Evolutionary conservation across 2,113 vertebrate species (phyloP), one percentile per base, ranked within the genome.

Genomic region (Leiothrix lutea): DNA sequence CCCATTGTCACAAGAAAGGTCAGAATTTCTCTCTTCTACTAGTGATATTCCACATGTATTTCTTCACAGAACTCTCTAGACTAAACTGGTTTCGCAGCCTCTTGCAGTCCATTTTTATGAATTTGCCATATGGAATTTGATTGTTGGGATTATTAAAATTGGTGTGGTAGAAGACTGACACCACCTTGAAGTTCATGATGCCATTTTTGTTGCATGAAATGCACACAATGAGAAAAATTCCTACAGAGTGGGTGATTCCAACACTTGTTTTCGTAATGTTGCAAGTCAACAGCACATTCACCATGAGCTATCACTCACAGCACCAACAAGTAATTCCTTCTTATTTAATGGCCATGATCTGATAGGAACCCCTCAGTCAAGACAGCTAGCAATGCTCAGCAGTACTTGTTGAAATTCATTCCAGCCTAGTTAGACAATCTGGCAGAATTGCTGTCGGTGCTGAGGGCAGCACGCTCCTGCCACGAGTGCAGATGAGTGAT

Each of bases 21-120:
- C 47, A 84, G 13, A 66, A 79, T 45, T 80, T 33, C 51, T 81
- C 42, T 80, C 35, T 73, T 20, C 42, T 65, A 3, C 23, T 50
- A n/a, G 21, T 35, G 38, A 74, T 62, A 78, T 42, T 73, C 42
- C 17, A 58, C 29, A 31, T 0, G 0, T 19, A 61, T 35, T 20
- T n/a, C 61, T 85, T 79, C 57, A 36, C 12, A 28, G 13, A 66
- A 24, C 23, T 74, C 50, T 40, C 40, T 38, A 29, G 14, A 51
- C 33, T 88, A 51, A 81, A 47, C 12, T 29, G 21, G 16, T 73
- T 87, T 75, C 40, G 42, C 14, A 80, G 31, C 0, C 0, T 25
- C 31, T 60, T 56, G 12, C n/a, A 54, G 40, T 58, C n/a, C 29
- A 31, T 87, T 81, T 58, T 61, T 54, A 61, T 4, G 19, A 69